A percentile compares a stretch with the other conserved stretches of the same genome.
phyloP scores from a whole-genome alignment of 1,140 invertebrate genomes.

The Hyles vespertilio region DNA sequence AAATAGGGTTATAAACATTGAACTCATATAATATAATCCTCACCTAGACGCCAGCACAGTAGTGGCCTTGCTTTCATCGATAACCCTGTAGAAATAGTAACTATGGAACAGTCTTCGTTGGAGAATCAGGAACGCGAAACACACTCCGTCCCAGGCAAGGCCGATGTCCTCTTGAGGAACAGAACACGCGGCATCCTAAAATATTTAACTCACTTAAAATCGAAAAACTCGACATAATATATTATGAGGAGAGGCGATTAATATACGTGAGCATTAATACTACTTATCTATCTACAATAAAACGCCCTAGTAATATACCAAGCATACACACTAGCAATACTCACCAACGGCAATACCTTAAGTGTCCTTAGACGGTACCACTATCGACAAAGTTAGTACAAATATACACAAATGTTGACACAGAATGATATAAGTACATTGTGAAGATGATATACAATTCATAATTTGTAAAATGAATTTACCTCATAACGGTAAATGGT shows the following conservation, averaged over 20 bases:
- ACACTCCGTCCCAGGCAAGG: constrained; percentile 95
- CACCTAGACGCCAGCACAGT: constrained; percentile 93
- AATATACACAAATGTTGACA: no score
- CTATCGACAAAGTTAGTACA: no score
- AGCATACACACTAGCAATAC: no score
- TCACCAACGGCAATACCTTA: no score
- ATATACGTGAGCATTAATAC: no score
- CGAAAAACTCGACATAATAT: not conserved
- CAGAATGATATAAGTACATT: not conserved
- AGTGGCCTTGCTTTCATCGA: constrained; percentile 95
- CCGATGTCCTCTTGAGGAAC: constrained; percentile 88
- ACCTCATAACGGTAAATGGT: no score
- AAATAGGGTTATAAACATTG: no score
- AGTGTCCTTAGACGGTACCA: no score
- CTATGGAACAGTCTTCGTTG: constrained; percentile 94
- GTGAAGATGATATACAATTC: constrained; percentile 14
- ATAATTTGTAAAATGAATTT: no score
- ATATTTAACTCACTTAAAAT: constrained; percentile 2
- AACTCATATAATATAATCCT: not conserved
- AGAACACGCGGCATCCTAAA: constrained; percentile 76
- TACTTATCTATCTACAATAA: no score
- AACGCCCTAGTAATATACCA: no score
- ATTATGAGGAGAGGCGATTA: not conserved
- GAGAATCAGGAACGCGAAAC: constrained; percentile 94
- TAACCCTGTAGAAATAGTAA: constrained; percentile 97